Evolutionary conservation across 2,888 invertebrate species (phyloP).

Genomic region (Megamerina dolium): DNA sequence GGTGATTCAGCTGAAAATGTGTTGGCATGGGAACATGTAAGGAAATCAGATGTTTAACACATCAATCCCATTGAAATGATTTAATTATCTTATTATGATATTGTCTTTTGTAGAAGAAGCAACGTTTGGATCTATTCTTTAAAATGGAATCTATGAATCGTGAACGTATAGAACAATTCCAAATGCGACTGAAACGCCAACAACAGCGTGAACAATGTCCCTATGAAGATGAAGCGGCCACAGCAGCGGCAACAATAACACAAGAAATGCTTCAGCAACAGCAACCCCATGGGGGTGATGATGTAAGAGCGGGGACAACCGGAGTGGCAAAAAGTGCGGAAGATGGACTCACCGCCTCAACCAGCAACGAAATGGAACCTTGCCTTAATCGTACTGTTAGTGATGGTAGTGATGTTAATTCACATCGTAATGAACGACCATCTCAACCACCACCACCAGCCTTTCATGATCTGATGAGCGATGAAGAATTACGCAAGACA

Average conservation of each 20-base stretch:
- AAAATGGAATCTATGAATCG: constrained; percentile 50
- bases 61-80: not conserved
- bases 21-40: constrained; percentile 56
- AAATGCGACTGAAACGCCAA: constrained; percentile 30
- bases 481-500: constrained; percentile 52
- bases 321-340: constrained; percentile 10
- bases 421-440: constrained; percentile 7
- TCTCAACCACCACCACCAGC: constrained; percentile 19
- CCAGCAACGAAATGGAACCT: constrained; percentile 12
- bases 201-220: constrained; percentile 16
- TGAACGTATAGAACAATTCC: constrained; percentile 41
- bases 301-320: too few species aligned
- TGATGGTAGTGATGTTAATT: not conserved
- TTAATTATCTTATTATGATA: not conserved
- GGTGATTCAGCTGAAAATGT: constrained; percentile 54
- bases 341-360: constrained; percentile 15
- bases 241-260: constrained; percentile 43
- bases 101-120: constrained; percentile 49
- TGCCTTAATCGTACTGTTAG: too few species aligned
- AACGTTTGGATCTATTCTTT: constrained; percentile 54
- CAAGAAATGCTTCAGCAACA: constrained; percentile 41
- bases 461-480: constrained; percentile 38
- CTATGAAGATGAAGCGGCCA: constrained; percentile 40
- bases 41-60: constrained; percentile 22
- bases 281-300: too few species aligned